Evolutionary conservation across 2,113 vertebrate species (phyloP), one percentile per base, ranked within the genome.

Genomic region (Galemys pyrenaicus): DNA sequence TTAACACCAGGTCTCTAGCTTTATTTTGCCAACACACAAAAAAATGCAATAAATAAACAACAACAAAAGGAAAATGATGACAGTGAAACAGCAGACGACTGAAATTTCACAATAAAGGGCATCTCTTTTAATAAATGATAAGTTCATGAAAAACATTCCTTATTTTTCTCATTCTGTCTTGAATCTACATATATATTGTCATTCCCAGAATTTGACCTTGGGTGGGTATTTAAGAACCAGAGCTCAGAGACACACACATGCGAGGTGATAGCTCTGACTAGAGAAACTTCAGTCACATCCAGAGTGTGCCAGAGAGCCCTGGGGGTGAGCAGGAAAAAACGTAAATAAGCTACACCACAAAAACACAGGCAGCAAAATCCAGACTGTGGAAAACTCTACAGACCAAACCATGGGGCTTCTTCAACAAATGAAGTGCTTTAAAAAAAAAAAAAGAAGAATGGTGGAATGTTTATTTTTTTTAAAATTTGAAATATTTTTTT

Each of bases 381-480:
- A 89, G 39, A 81, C 12, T 24, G 26, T 39, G 5, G 60, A 81
- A 58, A 56, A 68, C n/a, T 24, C 35, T 37, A 60, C 16, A 89
- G 6, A 93, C 83, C 22, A n/a, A 94, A 80, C 2, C 7, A 71
- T 5, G 0, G 6, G 35, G 16, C n/a, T 78, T 86, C 17, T 62
- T 94, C 44, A 88, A 60, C 22, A 87, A 65, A 67, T 54, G 15
- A 35, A 83, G 17, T 67, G 19, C 54, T 87, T 65, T 46, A 30
- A 92, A 87, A 49, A 30, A 92, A 87, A 49, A 88, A 11, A 70
- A n/a, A n/a, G n/a, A n/a, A n/a, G n/a, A n/a, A n/a, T n/a, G n/a
- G n/a, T n/a, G n/a, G n/a, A n/a, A n/a, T n/a, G n/a, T n/a, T n/a
- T n/a, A n/a, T n/a, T n/a, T n/a, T n/a, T n/a, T n/a, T n/a, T n/a